Conservation (phyloP, 2,113 vertebrate species). For the Alectura lathami region DNA sequence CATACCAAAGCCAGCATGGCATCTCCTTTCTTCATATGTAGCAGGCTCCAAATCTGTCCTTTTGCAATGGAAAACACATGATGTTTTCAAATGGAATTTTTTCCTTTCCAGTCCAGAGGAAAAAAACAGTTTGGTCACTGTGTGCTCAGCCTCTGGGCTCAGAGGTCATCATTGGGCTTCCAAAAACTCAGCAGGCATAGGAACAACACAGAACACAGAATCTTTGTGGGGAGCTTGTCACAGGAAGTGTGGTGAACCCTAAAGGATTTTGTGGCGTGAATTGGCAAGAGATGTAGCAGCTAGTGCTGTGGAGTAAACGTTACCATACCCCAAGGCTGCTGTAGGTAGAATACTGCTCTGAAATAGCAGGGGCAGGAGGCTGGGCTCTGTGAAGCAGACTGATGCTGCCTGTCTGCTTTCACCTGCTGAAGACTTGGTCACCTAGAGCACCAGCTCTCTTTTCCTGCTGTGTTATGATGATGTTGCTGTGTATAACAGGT, state of each 20-base stretch:
- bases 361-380: background rate
- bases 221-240: background rate
- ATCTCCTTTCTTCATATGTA: background rate
- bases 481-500: background rate
- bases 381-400: background rate
- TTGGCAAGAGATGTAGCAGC: background rate
- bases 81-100: background rate
- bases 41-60: background rate
- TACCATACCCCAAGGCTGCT: rapidly evolving
- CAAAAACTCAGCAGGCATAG: background rate
- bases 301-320: background rate
- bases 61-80: background rate
- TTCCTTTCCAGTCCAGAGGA: background rate
- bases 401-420: background rate
- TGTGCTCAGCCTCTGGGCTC: background rate
- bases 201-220: background rate
- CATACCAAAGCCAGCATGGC: background rate
- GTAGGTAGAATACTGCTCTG: rapidly evolving
- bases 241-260: background rate
- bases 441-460: background rate
- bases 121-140: background rate
- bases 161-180: background rate
- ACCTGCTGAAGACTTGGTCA: background rate
- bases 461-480: background rate
- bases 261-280: background rate